Evolutionary conservation across 2,113 vertebrate genomes (phyloP).

Genomic region (Gobius niger): DNA sequence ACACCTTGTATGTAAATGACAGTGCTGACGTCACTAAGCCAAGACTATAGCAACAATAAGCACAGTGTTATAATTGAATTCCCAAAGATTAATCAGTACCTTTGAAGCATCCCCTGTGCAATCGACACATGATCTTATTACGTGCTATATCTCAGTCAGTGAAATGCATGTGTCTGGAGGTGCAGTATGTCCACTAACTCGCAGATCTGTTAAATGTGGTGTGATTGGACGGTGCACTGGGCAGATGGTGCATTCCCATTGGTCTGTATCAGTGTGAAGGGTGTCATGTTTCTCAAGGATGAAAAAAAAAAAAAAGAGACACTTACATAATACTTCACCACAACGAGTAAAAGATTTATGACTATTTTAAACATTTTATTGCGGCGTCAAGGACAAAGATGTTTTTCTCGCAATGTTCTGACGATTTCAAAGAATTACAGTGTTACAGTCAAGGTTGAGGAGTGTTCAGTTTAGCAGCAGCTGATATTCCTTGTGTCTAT

Average conservation of each 20-base stretch:
- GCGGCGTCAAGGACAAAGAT: not conserved
- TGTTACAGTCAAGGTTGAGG: slow-evolving; percentile 13
- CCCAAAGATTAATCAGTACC: too few relatives aligned
- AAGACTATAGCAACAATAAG: too few relatives aligned
- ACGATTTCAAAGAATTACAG: not conserved
- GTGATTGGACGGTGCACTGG: not conserved
- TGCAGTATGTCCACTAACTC: not conserved
- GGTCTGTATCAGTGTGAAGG: slow-evolving; percentile 3
- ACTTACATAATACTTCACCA: not conserved
- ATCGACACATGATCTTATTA: too few relatives aligned
- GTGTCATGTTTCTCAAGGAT: slow-evolving; percentile 5
- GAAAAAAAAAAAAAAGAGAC: not conserved
- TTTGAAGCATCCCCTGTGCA: too few relatives aligned
- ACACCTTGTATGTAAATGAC: too few relatives aligned
- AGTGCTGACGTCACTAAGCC: too few relatives aligned
- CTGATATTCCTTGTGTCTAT: slow-evolving; percentile 20
- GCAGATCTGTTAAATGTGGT: not conserved
- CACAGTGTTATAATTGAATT: too few relatives aligned
- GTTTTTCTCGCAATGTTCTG: not conserved
- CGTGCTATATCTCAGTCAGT: not conserved
- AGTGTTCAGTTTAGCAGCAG: not conserved
- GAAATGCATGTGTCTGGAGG: not conserved
- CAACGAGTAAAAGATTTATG: not conserved
- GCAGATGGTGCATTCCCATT: slow-evolving; percentile 4
- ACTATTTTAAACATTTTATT: slow-evolving; percentile 5